A percentile compares a stretch with the other conserved stretches of the same genome.
phyloP scores from a whole-genome alignment of 2,888 invertebrate species.

The Caenorhabditis wallacei region DNA sequence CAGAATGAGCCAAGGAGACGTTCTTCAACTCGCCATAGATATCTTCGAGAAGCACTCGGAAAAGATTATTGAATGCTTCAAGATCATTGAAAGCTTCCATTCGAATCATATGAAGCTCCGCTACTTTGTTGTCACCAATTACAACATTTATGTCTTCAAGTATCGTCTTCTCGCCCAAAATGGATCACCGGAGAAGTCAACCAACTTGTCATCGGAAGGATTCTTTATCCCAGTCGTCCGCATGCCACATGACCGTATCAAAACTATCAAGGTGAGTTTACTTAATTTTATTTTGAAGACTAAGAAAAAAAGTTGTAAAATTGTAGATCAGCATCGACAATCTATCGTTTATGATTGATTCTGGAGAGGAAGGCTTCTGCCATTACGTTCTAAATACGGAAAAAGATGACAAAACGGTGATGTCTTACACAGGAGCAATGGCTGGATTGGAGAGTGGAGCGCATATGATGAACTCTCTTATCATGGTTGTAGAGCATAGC shows the following conservation, averaged over 20 bases:
- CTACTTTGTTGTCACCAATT: conserved; percentile 59
- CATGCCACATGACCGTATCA: conserved; percentile 53
- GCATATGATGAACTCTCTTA: conserved; percentile 44
- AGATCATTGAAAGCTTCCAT: conserved; percentile 50
- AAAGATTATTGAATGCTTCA: conserved; percentile 48
- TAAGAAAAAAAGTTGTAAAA: background rate
- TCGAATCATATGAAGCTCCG: conserved; percentile 27
- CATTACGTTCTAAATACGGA: conserved; percentile 31
- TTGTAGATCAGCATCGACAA: conserved; percentile 50
- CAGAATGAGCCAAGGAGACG: conserved; percentile 77
- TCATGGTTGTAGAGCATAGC: conserved; percentile 48
- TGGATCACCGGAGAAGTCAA: background rate
- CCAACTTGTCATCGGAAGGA: conserved; percentile 46
- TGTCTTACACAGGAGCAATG: conserved; percentile 34
- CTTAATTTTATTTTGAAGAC: too few relatives aligned
- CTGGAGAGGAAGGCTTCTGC: conserved; percentile 47
- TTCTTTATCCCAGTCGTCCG: conserved; percentile 44
- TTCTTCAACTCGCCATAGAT: conserved; percentile 75
- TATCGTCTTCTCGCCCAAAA: conserved; percentile 1
- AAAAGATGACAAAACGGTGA: conserved; percentile 1
- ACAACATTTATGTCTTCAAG: conserved; percentile 54
- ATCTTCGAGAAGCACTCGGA: conserved; percentile 69
- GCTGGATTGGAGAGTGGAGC: conserved; percentile 46
- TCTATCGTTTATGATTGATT: conserved; percentile 33
- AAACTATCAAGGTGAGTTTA: conserved; percentile 34